Evolutionary conservation across 1,140 invertebrate genomes (phyloP), one percentile per base, ranked within the genome.

Genomic region (Bombyx mori): DNA sequence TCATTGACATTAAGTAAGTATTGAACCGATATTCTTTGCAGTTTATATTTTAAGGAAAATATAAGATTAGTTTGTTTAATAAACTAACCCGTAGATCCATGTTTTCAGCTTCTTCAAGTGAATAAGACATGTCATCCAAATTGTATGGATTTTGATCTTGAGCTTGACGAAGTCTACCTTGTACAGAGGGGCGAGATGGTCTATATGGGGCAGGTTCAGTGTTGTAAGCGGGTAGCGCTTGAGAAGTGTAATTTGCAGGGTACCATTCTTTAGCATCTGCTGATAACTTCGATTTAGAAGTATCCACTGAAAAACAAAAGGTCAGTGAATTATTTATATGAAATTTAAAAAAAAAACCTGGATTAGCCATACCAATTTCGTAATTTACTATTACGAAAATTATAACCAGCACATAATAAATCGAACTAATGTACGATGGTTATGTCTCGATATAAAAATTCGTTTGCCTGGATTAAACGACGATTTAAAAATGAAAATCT

Each of bases 261-360:
- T 85, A 89, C 88, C 86, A 89, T 74, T 89, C 88, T 60, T 88
- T 87, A 6, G 88, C 88, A 22, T 89, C 88, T 22, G 86, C 88
- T 52, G 88, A 89, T 44, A 89, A 62, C 2, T 67, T 88, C 18
- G 85, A 89, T 61, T 85, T 84, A 7, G 75, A 63, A 60, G 75
- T 62, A 59, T 81, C 84, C 59, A 69, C 75, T 77, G 61, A 6
- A 65, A 68, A 65, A 66, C 60, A 54, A 62, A 59, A 47, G 58
- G 22, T 10, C 6, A 52, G 7, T 52, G 10, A 52, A 35, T 35
- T 35, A 35, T 35, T 35, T 35, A 35, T 35, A 35, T 35, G 26
- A 35, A 35, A 35, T 4, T 35, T 35, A 35, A 35, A 5, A 35
- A 35, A 35, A 5, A 35, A 35, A 35, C 4, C 4, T 35, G 4